Base-by-base conservation (phyloP, 2,888 invertebrate genomes). In the Chalcosyrphus nemorum region DNA sequence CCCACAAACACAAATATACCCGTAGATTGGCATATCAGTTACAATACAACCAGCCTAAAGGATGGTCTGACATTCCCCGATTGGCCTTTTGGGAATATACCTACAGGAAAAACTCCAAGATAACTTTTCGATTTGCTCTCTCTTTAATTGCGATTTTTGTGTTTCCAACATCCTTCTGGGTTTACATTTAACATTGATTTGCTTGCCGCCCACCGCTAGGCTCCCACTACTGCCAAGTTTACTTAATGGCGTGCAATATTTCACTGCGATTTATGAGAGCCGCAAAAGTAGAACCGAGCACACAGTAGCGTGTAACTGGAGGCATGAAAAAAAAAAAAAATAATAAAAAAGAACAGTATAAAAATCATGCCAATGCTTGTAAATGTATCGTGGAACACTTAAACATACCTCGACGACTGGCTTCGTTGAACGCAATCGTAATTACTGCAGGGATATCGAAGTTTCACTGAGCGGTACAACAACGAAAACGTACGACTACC, bases 231-330 rank as follows among this genome's bases (percentile, higher is more conserved):
- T 27, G 41, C 4, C 41, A 54, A 9, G 61, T 29, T 68, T 50
- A 32, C 68, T 74, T 63, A 56, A 81, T 75, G 61, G 75, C 47
- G 15, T 27, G 41, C 63, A 68, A 63, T 81, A 81, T 68, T 81
- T 81, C 56, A 81, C 54, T 24, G 29, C 43, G 66, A 80, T 80
- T 80, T 80, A 81, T 56, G 80, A 75, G 68, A 19, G 41, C 61
- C 52, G 61, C 54, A 68, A 29, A 43, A 61, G 61, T 19, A 52
- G 24, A 47, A 57, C 24, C 4, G 11, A 6, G 27, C 13, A n/a
- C n/a, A 45, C 17, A 15, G 7, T 2, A 57, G n/a, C 9, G 2
- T 9, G 38, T 24, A 32, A 56, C 45, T 43, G 2, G 4, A 38
- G 52, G 56, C 17, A 72, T 0, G 0, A 52, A 21, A 56, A 29